Conservation (phyloP, 2,888 invertebrate genomes). For the Physocephala rufipes region DNA sequence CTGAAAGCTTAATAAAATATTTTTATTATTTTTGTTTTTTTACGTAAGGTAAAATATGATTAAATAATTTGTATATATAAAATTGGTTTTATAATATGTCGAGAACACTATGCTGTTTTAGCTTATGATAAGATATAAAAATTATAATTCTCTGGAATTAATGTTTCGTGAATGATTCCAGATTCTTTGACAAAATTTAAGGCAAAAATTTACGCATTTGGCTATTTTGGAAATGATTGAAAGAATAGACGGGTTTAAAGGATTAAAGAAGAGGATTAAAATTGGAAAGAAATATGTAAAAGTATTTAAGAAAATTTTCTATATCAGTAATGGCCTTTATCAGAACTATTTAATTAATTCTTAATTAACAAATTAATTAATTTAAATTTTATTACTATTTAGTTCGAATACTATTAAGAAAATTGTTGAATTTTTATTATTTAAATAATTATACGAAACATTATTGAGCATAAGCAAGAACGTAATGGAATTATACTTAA, state of each 20-base stretch:
- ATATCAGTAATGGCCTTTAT: too few species aligned
- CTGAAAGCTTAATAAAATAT: conserved; percentile 18
- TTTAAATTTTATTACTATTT: too few species aligned
- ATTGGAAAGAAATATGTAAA: neutral
- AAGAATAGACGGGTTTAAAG: neutral
- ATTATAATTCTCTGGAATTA: conserved; percentile 27
- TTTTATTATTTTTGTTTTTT: neutral
- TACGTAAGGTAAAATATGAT: neutral
- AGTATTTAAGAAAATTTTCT: too few species aligned
- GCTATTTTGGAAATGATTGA: neutral
- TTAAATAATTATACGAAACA: too few species aligned
- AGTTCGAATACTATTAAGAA: too few species aligned
- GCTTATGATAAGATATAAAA: conserved; percentile 27
- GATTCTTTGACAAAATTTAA: conserved; percentile 35
- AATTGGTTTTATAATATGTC: neutral
- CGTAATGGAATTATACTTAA: too few species aligned
- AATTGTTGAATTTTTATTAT: too few species aligned
- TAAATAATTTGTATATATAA: conserved; percentile 1
- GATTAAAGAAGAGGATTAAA: neutral
- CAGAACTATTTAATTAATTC: neutral
- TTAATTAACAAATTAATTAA: too few species aligned
- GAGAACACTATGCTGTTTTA: too few species aligned
- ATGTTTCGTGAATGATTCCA: conserved; percentile 42
- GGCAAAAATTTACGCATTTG: neutral
- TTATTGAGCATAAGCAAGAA: too few species aligned